These are phyloP conservation scores for Grammomys surdaster DNA, from an alignment of 2,113 vertebrate species.

Conservation along the genomic window DNA sequence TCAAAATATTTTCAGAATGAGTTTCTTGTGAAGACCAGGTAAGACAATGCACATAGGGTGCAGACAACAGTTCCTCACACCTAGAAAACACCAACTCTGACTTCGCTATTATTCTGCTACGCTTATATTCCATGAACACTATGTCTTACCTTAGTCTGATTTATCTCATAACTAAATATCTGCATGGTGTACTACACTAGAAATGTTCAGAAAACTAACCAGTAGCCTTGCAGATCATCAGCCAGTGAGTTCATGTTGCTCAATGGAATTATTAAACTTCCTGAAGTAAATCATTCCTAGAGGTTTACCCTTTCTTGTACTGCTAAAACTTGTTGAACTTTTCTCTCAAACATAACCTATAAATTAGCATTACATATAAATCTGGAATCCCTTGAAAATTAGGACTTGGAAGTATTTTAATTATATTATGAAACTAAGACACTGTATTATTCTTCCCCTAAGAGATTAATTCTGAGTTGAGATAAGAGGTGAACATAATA, in stretches of 20 bases:
- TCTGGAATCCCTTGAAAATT: constrained; percentile 50
- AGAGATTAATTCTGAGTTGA: constrained; percentile 57
- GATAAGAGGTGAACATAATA: neutral
- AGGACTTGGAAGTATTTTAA: constrained; percentile 49
- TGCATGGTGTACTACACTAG: neutral
- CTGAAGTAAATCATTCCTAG: neutral
- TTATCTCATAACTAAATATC: neutral
- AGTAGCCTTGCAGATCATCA: neutral
- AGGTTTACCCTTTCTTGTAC: constrained; percentile 36
- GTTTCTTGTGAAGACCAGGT: neutral
- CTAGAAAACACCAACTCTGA: neutral
- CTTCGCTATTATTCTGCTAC: neutral
- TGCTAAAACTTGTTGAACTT: constrained; percentile 21
- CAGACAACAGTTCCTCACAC: neutral
- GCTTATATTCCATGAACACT: neutral
- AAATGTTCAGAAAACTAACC: constrained; percentile 7
- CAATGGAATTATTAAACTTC: neutral
- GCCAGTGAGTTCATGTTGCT: neutral
- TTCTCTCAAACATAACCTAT: constrained; percentile 22
- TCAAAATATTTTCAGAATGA: neutral
- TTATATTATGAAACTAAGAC: constrained; percentile 55
- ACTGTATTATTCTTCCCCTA: neutral
- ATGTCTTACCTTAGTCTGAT: neutral
- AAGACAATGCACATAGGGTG: neutral
- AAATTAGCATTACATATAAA: constrained; percentile 41